phyloP scores from a whole-genome alignment of 2,113 vertebrate genomes.

The Nothobranchius furzeri region DNA sequence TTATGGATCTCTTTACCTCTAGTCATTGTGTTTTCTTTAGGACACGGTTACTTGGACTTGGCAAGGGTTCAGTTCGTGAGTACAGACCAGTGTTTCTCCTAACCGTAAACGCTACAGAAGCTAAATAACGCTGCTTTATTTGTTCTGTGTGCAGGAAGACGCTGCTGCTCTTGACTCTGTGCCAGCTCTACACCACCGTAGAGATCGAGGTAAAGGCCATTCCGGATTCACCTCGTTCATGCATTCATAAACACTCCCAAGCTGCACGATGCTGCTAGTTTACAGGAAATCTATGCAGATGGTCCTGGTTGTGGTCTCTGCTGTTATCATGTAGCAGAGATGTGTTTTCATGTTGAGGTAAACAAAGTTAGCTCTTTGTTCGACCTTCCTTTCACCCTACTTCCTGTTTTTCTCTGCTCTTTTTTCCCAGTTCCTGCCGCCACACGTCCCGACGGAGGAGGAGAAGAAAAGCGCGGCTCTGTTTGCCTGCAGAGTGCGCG shows the following conservation, averaged over 20 bases:
- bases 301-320: not conserved
- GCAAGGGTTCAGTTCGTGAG: conserved; percentile 94
- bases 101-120: no score
- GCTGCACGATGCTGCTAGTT: not conserved
- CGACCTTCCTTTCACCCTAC: not conserved
- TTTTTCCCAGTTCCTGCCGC: conserved; percentile 88
- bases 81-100: conserved; percentile 11
- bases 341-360: not conserved
- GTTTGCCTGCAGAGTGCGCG: conserved; percentile 86
- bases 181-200: conserved; percentile 89
- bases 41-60: conserved; percentile 98
- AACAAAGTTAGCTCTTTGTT: not conserved
- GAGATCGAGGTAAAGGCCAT: conserved; percentile 89
- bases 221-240: not conserved
- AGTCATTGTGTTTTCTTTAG: conserved; percentile 60
- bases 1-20: not conserved
- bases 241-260: no score
- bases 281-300: not conserved
- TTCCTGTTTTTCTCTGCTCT: not conserved
- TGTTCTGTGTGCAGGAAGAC: conserved; percentile 76
- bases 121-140: not conserved
- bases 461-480: conserved; percentile 85
- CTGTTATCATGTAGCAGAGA: not conserved
- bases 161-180: conserved; percentile 85
- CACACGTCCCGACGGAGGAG: conserved; percentile 86